Conservation (phyloP, 2,797 vertebrate genomes). For the Carcharodon carcharias region DNA sequence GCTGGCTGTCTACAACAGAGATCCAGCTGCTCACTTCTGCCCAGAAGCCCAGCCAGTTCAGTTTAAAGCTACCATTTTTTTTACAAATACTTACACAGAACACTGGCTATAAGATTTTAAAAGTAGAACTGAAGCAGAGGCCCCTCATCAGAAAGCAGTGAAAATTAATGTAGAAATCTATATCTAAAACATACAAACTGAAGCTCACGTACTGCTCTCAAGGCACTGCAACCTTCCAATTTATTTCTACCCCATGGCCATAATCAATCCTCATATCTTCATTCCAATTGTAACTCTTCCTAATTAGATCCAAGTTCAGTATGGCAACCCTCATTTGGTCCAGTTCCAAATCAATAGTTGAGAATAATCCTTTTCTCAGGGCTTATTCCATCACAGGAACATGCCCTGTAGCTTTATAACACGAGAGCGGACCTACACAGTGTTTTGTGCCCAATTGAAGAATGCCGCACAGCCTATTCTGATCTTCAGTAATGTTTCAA, state of each 20-base stretch:
- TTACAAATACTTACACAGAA: no score
- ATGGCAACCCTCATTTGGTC: neutral
- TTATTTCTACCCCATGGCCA: neutral
- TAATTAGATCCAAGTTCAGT: neutral
- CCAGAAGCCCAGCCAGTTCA: no score
- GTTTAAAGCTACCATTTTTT: no score
- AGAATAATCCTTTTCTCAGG: neutral
- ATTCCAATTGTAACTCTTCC: neutral
- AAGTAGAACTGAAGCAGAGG: no score
- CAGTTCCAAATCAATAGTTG: neutral
- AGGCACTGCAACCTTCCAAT: neutral
- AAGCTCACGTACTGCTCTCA: neutral
- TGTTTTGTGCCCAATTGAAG: neutral
- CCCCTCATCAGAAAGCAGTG: no score
- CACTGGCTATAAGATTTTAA: no score
- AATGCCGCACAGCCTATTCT: neutral
- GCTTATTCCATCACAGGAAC: neutral
- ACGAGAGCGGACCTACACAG: neutral
- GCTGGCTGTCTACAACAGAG: no score
- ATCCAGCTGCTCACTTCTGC: no score
- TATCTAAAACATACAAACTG: neutral
- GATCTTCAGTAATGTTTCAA: neutral
- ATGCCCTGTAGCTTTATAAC: no score
- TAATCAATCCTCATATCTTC: neutral
- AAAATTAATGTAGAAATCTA: no score